Conservation (phyloP, 2,888 invertebrate genomes). For the Troides aeacus region DNA sequence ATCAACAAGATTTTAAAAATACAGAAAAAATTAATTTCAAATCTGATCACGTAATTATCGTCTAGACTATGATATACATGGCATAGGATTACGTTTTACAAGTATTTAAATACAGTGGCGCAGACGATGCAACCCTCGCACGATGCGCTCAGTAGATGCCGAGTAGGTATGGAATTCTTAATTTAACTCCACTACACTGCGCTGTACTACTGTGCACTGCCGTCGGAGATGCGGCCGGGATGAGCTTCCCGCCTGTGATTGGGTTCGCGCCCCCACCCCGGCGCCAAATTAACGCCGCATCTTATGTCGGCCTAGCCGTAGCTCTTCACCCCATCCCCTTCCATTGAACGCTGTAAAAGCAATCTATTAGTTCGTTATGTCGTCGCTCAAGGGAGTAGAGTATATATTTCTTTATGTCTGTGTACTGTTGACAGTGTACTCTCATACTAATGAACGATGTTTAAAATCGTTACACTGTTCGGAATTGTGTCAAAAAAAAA, state of each 20-base stretch:
- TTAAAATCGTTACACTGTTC: not conserved
- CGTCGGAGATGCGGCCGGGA: constrained; percentile 72
- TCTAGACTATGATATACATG: no score
- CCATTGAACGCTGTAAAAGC: constrained; percentile 9
- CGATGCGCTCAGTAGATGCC: not conserved
- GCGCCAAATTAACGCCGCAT: constrained; percentile 62
- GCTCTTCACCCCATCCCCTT: constrained; percentile 8
- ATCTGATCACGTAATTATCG: no score
- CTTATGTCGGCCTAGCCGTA: constrained; percentile 38
- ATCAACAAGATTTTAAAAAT: no score
- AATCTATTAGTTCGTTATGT: constrained; percentile 16
- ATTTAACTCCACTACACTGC: constrained; percentile 62
- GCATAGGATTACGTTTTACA: no score
- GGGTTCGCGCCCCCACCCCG: constrained; percentile 65
- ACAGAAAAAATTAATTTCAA: no score
- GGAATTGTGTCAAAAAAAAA: not conserved
- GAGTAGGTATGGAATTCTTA: constrained; percentile 62
- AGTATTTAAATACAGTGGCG: no score
- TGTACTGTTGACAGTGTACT: not conserved
- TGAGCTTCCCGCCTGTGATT: constrained; percentile 75
- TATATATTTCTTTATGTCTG: not conserved
- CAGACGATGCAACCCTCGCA: constrained; percentile 8
- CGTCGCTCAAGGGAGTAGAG: not conserved
- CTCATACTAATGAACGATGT: not conserved
- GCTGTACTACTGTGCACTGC: constrained; percentile 43